Evolutionary conservation across 2,888 invertebrate species (phyloP).

Genomic region (Diarsia brunnea): DNA sequence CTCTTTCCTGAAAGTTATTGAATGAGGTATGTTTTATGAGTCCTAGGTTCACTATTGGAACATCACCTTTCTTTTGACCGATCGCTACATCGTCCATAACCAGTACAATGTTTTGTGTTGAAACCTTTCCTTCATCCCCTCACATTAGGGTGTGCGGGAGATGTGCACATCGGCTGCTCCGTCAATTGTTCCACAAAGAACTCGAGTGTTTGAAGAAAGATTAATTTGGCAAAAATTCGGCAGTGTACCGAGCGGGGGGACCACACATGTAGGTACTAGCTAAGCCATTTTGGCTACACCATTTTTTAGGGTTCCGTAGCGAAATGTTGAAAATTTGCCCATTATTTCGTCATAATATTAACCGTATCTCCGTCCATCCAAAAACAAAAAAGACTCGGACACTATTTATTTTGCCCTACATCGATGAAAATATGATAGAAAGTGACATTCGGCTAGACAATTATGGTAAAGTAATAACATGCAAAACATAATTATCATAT

Average conservation of each 20-base stretch:
- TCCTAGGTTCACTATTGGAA: neutral
- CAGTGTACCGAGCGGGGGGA: conserved; percentile 51
- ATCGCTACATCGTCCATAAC: conserved; percentile 21
- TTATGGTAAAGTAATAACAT: neutral
- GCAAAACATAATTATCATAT: too few species aligned
- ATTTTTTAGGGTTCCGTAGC: neutral
- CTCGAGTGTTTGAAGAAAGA: conserved; percentile 87
- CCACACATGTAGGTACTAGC: conserved; percentile 40
- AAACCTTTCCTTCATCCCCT: conserved; percentile 49
- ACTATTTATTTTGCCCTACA: neutral
- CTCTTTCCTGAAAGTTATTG: neutral
- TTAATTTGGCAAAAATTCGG: conserved; percentile 87
- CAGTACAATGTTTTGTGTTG: conserved; percentile 24
- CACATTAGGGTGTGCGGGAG: conserved; percentile 69
- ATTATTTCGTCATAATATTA: neutral
- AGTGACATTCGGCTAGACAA: neutral
- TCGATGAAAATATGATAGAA: neutral
- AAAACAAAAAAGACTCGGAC: neutral
- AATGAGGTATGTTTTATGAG: neutral
- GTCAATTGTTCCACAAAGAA: conserved; percentile 79
- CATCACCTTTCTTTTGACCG: conserved; percentile 33
- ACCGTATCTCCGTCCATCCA: neutral
- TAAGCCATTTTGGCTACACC: conserved; percentile 9
- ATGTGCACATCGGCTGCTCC: conserved; percentile 73
- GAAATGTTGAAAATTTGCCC: neutral